A percentile compares a stretch with the other conserved stretches of the same genome.
Evolutionary conservation across 2,888 invertebrate genomes (phyloP).

Genomic region (Drosophila limbata): DNA sequence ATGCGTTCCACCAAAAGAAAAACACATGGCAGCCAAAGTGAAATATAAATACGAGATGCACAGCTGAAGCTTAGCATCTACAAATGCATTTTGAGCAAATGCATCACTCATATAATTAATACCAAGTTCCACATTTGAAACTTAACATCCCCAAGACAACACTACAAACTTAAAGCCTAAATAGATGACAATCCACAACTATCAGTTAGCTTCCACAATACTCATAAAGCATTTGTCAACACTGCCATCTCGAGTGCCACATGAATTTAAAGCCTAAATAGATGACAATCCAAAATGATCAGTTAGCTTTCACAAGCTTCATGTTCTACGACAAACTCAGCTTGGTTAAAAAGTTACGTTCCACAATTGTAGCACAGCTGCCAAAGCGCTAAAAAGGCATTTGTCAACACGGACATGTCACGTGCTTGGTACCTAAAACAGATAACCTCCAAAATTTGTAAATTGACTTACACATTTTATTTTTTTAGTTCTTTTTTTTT

Average conservation of each 20-base stretch:
- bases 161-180: background rate
- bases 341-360: background rate
- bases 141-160: background rate
- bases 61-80: background rate
- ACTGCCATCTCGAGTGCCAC: background rate
- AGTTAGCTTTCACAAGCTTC: no score
- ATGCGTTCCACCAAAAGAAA: slow-evolving; percentile 8
- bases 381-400: background rate
- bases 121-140: background rate
- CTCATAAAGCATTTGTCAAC: background rate
- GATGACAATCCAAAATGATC: no score
- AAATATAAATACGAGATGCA: slow-evolving; percentile 1
- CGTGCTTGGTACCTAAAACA: background rate
- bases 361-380: background rate
- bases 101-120: no score
- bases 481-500: no score
- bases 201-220: background rate
- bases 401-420: slow-evolving; percentile 1
- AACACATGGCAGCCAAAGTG: background rate
- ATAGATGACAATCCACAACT: background rate
- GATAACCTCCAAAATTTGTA: background rate
- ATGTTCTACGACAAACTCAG: no score
- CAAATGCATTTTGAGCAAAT: background rate
- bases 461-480: background rate
- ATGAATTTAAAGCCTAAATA: no score